These are phyloP conservation scores for Paradisaea rubra DNA, from an alignment of 2,113 vertebrate species.

Conservation along the genomic window DNA sequence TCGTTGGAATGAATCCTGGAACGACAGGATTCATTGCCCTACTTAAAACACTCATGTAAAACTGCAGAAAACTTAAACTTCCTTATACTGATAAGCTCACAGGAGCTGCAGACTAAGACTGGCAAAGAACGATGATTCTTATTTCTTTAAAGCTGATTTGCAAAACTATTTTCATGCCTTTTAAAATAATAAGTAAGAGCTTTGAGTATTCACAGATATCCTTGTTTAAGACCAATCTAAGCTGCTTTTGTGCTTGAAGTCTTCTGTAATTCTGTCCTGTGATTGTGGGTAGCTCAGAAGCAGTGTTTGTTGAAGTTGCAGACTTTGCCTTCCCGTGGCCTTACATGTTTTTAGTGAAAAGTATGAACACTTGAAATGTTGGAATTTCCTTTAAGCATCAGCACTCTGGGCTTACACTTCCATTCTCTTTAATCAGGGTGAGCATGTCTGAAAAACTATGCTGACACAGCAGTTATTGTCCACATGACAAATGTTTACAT, in stretches of 20 bases:
- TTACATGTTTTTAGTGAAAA: neutral
- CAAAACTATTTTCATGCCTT: neutral
- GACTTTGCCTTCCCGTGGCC: neutral
- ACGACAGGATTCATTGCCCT: neutral
- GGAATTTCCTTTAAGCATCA: neutral
- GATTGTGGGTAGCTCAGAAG: neutral
- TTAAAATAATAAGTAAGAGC: neutral
- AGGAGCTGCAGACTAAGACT: neutral
- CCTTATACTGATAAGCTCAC: neutral
- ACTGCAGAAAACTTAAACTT: neutral
- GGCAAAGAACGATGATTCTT: neutral
- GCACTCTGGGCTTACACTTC: neutral
- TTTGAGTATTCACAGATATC: neutral
- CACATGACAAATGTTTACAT: neutral
- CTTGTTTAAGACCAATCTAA: neutral
- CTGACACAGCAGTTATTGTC: neutral
- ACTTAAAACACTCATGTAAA: neutral
- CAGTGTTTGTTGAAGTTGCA: neutral
- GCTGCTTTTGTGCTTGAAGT: neutral
- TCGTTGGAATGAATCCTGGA: neutral
- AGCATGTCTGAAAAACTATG: neutral
- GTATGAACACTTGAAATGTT: neutral
- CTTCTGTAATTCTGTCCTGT: neutral
- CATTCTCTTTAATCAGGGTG: neutral
- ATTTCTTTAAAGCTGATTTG: neutral